Evolutionary conservation across 2,113 vertebrate species (phyloP), one percentile per base, ranked within the genome.

Genomic region (Thomomys bottae): DNA sequence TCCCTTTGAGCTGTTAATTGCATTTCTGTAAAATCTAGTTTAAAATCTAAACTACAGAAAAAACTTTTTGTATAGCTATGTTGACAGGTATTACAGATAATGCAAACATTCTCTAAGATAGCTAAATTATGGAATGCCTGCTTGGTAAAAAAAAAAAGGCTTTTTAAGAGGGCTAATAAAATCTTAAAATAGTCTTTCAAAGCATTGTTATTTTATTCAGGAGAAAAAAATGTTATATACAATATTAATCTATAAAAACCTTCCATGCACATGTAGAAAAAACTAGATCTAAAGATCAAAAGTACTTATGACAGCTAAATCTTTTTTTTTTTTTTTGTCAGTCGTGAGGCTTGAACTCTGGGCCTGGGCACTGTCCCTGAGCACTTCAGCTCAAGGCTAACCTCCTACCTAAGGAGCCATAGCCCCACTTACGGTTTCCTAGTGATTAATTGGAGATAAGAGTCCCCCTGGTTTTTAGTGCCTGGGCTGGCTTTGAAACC

Each of bases 81-180:
- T 26, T 81, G 9, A 64, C 0, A 34, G 80, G 23, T 49, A 72
- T 84, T 64, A 78, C n/a, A 89, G 80, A 92, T 70, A 34, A 85
- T 30, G 15, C 38, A 63, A 75, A 9, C 54, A 24, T 36, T 84
- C 59, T 75, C 28, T 49, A 86, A 70, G 54, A 28, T 18, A 32
- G 76, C 75, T 90, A 57, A 75, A 61, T 76, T 79, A 70, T 28
- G 38, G 36, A 84, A 63, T 68, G 70, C 34, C 42, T 68, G 38
- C 30, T 66, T 94, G n/a, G 90, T 36, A 82, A 78, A 81, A 94
- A 87, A 87, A 89, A 38, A 15, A 82, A 87, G 75, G 23, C 68
- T 77, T 92, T 64, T 75, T 82, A 70, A 91, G 78, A 83, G 38
- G 17, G 30, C 34, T 95, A 78, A 67, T 17, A 38, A 54, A 67